Evolutionary conservation across 2,888 invertebrate species (phyloP).

Genomic region (Eupelmus urozonus): DNA sequence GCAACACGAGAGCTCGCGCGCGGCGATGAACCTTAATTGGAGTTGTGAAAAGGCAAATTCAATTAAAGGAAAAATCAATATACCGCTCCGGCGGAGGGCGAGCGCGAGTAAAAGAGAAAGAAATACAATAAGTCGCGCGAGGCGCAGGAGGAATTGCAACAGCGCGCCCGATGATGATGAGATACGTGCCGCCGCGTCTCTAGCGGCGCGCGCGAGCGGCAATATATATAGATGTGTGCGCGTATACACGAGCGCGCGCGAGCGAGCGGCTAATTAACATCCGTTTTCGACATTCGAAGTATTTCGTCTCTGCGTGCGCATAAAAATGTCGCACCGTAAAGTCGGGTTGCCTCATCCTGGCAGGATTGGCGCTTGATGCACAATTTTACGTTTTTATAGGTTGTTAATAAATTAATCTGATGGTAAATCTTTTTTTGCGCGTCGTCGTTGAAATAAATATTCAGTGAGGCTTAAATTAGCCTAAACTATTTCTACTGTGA

Average conservation of each 20-base stretch:
- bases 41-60: slow-evolving; percentile 1
- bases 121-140: slow-evolving; percentile 29
- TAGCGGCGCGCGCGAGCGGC: slow-evolving; percentile 6
- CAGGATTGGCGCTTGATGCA: too few species aligned
- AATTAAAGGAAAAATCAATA: slow-evolving; percentile 21
- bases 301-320: slow-evolving; percentile 5
- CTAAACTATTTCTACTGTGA: too few species aligned
- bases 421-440: too few species aligned
- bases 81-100: background rate
- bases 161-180: slow-evolving; percentile 20
- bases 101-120: background rate
- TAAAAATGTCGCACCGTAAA: slow-evolving; percentile 19
- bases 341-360: background rate
- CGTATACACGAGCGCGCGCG: slow-evolving; percentile 8
- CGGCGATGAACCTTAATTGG: background rate
- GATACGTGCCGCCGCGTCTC: slow-evolving; percentile 31
- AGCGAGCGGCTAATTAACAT: slow-evolving; percentile 47
- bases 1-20: too few species aligned
- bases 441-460: too few species aligned
- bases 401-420: too few species aligned
- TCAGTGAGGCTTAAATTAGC: too few species aligned
- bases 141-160: slow-evolving; percentile 18
- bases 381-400: too few species aligned
- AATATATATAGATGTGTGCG: slow-evolving; percentile 31
- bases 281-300: slow-evolving; percentile 47